These are phyloP conservation scores for Myripristis murdjan DNA, from an alignment of 2,797 vertebrate genomes.

Conservation along the genomic window DNA sequence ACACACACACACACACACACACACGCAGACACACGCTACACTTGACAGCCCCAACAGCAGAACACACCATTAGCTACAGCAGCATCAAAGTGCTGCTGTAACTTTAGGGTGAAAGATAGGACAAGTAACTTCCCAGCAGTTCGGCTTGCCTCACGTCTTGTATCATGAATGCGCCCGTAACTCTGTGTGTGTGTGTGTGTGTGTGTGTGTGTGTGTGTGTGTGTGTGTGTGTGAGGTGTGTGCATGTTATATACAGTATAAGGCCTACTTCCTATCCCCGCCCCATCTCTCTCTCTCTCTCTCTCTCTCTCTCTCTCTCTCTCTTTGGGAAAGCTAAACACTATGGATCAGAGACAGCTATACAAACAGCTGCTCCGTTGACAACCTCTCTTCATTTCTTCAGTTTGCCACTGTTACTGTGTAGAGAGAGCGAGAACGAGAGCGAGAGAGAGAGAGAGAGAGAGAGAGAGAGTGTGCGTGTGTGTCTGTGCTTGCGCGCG, in stretches of 20 bases:
- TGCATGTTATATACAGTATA: no score
- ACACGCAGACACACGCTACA: no score
- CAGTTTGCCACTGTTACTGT: slow-evolving; percentile 41
- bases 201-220: no score
- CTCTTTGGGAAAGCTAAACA: slow-evolving; percentile 25
- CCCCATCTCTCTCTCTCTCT: background rate
- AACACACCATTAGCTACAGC: slow-evolving; percentile 26
- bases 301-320: slow-evolving; percentile 22
- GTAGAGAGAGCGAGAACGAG: no score
- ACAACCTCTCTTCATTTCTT: slow-evolving; percentile 48
- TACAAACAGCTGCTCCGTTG: slow-evolving; percentile 53
- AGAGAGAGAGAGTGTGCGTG: no score
- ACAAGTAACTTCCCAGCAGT: slow-evolving; percentile 29
- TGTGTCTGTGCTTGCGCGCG: no score
- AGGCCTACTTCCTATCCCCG: no score
- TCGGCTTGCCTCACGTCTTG: slow-evolving; percentile 24
- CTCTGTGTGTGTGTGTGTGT: no score
- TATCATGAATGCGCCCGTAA: slow-evolving; percentile 17
- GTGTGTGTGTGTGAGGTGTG: no score
- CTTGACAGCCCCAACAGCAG: slow-evolving; percentile 24
- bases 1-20: no score
- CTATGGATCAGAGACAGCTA: slow-evolving; percentile 54
- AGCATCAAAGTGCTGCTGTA: slow-evolving; percentile 38
- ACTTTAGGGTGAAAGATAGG: slow-evolving; percentile 32
- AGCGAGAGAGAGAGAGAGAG: no score